These are phyloP conservation scores for Rhynchophorus ferrugineus DNA, from an alignment of 1,140 invertebrate genomes.

Conservation along the genomic window DNA sequence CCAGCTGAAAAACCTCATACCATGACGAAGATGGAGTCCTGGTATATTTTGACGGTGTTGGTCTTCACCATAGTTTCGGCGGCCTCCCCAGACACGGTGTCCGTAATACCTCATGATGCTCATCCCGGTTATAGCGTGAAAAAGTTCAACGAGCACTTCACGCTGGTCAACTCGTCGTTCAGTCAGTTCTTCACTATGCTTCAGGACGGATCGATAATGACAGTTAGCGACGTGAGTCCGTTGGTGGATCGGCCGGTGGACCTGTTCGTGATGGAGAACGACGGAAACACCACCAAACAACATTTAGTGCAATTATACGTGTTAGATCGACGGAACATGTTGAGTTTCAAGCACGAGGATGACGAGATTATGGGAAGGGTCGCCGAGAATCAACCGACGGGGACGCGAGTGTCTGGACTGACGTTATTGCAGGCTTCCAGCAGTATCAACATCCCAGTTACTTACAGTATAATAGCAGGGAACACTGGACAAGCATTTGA, in stretches of 20 bases:
- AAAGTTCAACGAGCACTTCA: conserved; percentile 60
- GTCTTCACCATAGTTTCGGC: conserved; percentile 14
- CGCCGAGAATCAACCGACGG: conserved; percentile 62
- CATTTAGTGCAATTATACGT: conserved; percentile 76
- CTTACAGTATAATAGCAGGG: conserved; percentile 69
- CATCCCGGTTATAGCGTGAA: conserved; percentile 79
- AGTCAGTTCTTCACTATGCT: conserved; percentile 79
- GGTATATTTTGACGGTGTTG: conserved; percentile 16
- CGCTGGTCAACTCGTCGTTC: conserved; percentile 65
- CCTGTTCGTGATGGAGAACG: conserved; percentile 71
- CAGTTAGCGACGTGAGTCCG: conserved; percentile 71
- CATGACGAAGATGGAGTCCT: conserved; percentile 8
- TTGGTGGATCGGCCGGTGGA: conserved; percentile 73
- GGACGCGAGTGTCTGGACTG: conserved; percentile 59
- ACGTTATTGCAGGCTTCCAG: conserved; percentile 57
- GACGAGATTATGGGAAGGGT: conserved; percentile 55
- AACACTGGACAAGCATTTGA: conserved; percentile 63
- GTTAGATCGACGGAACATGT: conserved; percentile 69
- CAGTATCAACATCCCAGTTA: conserved; percentile 52
- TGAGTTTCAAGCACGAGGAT: conserved; percentile 63
- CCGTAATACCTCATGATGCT: conserved; percentile 71
- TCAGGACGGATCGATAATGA: conserved; percentile 84
- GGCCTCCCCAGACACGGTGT: conserved; percentile 35
- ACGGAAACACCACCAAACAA: conserved; percentile 66
- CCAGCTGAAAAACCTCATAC: conserved; percentile 6